A percentile compares a stretch with the other conserved stretches of the same genome.
These are phyloP conservation scores for Chrysolina haemoptera DNA, from an alignment of 2,888 invertebrate species.

Conservation along the genomic window DNA sequence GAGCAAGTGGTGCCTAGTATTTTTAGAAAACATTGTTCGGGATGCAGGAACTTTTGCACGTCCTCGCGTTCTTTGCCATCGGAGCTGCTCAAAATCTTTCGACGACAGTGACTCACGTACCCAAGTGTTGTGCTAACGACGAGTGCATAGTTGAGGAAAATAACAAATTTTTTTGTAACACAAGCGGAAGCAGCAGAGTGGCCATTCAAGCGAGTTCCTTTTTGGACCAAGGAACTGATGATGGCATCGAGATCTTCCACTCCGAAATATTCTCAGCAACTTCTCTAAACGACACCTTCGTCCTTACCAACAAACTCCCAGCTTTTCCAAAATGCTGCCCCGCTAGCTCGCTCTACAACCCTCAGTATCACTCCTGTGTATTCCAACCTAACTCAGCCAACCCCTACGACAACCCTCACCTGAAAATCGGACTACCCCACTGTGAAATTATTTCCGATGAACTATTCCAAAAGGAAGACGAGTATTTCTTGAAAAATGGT, in stretches of 20 bases:
- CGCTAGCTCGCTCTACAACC: conserved; percentile 50
- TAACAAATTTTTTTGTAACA: conserved; percentile 20
- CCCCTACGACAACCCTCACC: conserved; percentile 31
- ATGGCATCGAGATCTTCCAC: conserved; percentile 35
- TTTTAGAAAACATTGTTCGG: conserved; percentile 26
- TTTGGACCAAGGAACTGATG: background rate
- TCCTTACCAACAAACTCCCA: background rate
- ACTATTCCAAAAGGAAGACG: conserved; percentile 31
- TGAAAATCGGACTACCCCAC: conserved; percentile 52
- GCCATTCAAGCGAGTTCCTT: background rate
- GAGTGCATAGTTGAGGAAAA: conserved; percentile 4
- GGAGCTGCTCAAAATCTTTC: background rate
- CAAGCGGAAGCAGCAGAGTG: background rate
- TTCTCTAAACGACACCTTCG: conserved; percentile 9
- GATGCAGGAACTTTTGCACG: background rate
- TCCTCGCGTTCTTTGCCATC: background rate
- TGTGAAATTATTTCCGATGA: conserved; percentile 57
- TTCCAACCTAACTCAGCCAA: conserved; percentile 18
- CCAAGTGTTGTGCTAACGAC: background rate
- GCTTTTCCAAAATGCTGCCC: conserved; percentile 59
- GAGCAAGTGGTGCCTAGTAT: conserved; percentile 9
- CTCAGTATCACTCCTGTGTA: conserved; percentile 50
- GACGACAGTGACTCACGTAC: background rate
- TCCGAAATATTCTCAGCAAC: conserved; percentile 28
- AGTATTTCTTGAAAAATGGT: conserved; percentile 30